Conservation (phyloP, 2,888 invertebrate genomes). For the Mechanitis mazaeus region DNA sequence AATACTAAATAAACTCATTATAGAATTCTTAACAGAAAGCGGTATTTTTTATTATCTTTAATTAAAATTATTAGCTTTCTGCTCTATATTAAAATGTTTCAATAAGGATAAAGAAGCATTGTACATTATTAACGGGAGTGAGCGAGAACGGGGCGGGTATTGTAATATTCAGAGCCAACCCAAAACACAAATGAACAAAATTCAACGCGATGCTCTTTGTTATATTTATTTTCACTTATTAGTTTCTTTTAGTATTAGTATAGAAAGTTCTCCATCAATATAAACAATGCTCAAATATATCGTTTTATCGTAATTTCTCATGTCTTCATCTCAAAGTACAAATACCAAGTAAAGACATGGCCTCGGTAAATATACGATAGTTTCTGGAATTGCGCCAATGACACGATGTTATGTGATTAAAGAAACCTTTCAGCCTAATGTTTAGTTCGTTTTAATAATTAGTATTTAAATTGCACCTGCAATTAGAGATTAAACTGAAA, state of each 20-base stretch:
- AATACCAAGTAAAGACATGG: neutral
- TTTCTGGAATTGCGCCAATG: neutral
- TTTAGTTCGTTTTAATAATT: too few species aligned
- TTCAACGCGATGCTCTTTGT: neutral
- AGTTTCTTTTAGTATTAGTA: neutral
- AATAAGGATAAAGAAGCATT: neutral
- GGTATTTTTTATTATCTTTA: too few species aligned
- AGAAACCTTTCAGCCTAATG: neutral
- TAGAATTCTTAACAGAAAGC: too few species aligned
- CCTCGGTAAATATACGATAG: neutral
- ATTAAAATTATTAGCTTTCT: too few species aligned
- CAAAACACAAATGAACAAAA: neutral
- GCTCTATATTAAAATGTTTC: neutral
- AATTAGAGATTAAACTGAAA: too few species aligned
- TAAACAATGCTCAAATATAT: too few species aligned
- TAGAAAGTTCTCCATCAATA: too few species aligned
- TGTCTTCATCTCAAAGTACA: neutral
- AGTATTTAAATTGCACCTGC: too few species aligned
- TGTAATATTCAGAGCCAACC: conserved; percentile 1
- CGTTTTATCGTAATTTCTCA: too few species aligned
- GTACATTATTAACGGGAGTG: neutral
- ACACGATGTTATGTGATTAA: neutral
- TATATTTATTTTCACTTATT: neutral
- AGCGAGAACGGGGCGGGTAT: neutral
- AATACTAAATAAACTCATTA: too few species aligned